phyloP scores from a whole-genome alignment of 2,113 vertebrate species.

The Pardalotus punctatus region DNA sequence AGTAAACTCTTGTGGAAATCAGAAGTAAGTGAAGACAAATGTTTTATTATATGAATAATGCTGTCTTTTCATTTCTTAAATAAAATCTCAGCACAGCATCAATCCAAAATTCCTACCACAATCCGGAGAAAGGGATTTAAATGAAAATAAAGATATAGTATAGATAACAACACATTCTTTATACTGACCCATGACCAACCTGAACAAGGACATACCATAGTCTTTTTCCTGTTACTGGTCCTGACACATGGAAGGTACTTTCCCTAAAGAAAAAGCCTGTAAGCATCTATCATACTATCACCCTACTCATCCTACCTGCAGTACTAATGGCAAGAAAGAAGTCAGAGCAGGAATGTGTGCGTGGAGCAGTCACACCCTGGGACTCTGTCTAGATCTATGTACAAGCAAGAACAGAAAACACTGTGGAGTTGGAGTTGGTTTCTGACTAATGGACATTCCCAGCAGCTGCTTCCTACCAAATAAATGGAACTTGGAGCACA shows the following conservation, averaged over 20 bases:
- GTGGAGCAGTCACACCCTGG: background rate
- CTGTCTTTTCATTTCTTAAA: background rate
- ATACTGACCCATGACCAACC: background rate
- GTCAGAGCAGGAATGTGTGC: background rate
- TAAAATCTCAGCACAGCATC: background rate
- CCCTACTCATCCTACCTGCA: background rate
- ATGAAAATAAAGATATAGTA: background rate
- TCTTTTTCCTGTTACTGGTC: background rate
- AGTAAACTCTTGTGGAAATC: background rate
- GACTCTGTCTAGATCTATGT: background rate
- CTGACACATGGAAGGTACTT: background rate
- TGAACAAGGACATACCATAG: background rate
- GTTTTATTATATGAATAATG: background rate
- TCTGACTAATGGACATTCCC: background rate
- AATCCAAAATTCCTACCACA: background rate
- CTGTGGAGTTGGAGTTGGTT: background rate
- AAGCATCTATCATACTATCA: background rate
- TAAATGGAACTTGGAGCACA: background rate
- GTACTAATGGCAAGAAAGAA: background rate
- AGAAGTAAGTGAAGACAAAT: background rate
- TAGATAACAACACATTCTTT: background rate
- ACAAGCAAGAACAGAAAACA: background rate
- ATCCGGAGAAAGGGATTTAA: background rate
- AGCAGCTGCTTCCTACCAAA: background rate
- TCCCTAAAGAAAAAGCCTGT: background rate